These are phyloP conservation scores for Odontocolon sp. DNA, from an alignment of 2,888 invertebrate species.

Conservation along the genomic window DNA sequence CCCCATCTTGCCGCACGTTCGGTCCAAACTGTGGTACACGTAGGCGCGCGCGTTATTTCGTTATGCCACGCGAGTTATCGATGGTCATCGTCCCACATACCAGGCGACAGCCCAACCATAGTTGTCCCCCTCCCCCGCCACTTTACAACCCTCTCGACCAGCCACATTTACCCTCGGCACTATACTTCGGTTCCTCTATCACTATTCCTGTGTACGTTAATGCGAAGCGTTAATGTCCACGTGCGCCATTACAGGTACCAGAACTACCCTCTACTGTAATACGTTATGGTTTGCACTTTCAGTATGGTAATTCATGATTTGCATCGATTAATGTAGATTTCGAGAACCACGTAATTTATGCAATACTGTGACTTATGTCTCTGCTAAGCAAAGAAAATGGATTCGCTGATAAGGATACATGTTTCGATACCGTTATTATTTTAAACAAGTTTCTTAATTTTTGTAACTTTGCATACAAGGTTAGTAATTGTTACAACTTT, in stretches of 20 bases:
- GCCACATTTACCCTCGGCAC: neutral
- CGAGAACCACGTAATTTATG: neutral
- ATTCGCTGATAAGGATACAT: no score
- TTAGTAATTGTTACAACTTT: no score
- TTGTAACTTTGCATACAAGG: no score
- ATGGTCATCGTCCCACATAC: conserved; percentile 25
- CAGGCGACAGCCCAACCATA: conserved; percentile 2
- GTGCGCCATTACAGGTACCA: neutral
- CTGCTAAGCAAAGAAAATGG: no score
- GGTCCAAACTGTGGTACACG: neutral
- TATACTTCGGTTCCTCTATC: neutral
- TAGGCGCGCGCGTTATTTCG: conserved; percentile 28
- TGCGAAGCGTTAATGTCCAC: conserved; percentile 4
- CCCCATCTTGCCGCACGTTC: neutral
- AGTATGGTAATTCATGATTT: conserved; percentile 1
- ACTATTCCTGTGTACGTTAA: conserved; percentile 8
- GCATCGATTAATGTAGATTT: conserved; percentile 18
- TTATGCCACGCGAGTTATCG: conserved; percentile 31
- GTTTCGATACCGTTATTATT: no score
- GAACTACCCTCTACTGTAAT: conserved; percentile 2
- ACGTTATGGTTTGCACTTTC: conserved; percentile 15
- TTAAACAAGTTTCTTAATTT: no score
- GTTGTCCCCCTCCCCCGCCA: no score
- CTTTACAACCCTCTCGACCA: no score
- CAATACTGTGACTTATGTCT: neutral